Evolutionary conservation across 2,797 vertebrate genomes (phyloP).

Genomic region (Thripadectes ignobilis): DNA sequence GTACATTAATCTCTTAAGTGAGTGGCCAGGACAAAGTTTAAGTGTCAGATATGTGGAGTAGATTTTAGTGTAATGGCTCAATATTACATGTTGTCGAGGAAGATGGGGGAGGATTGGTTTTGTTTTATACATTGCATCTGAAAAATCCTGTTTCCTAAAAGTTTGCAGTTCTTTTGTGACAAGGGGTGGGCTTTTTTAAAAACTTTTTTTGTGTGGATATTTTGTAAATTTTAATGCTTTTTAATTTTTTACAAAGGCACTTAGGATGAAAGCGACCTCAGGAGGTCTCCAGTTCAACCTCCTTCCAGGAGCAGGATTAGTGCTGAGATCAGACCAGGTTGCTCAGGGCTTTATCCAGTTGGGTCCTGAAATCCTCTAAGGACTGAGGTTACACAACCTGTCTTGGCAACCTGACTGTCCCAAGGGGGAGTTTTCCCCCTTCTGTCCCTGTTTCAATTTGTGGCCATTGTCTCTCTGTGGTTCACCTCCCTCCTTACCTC

Average conservation of each 20-base stretch:
- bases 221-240: neutral
- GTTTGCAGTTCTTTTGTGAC: neutral
- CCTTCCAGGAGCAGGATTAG: neutral
- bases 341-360: neutral
- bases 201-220: neutral
- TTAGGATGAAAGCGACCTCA: neutral
- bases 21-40: neutral
- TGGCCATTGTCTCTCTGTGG: neutral
- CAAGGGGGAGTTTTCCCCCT: fast-evolving
- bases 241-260: neutral
- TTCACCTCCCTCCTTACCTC: neutral
- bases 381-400: neutral
- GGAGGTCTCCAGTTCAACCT: neutral
- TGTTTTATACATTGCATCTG: neutral
- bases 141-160: neutral
- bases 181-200: neutral
- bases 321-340: neutral
- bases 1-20: neutral
- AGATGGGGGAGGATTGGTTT: neutral
- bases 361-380: neutral
- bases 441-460: neutral
- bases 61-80: neutral
- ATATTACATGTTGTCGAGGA: neutral
- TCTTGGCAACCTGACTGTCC: neutral
- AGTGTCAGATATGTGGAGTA: neutral